Base-by-base conservation (phyloP, 2,113 vertebrate species). In the Labeo rohita region DNA sequence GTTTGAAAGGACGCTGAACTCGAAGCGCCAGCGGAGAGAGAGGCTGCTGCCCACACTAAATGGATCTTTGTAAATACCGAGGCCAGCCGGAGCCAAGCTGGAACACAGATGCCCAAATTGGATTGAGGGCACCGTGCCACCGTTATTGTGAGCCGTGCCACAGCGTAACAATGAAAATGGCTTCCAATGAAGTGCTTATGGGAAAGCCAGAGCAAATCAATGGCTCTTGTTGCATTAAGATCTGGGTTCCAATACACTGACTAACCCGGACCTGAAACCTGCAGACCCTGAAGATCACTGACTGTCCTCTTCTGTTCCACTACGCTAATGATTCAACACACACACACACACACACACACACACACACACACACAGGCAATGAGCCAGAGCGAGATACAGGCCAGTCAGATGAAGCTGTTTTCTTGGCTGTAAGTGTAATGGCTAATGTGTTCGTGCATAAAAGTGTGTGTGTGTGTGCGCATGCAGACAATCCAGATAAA, bases 81-180 rank as follows among this genome's bases (percentile, higher is more conserved):
- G 39, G 21, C 65, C 54, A 56, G 36, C 16, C 36, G 12, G 36
- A 15, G 76, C 86, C 86, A 87, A 84, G 82, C 75, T 87, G 61
- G 82, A 77, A 80, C 72, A 79, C 28, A 85, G 63, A 72, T 52
- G 77, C 49, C 39, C 47, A 49, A 86, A 87, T 66, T 84, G 68
- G 83, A 80, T 34, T 28, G 65, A 87, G 86, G 74, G 82, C 77
- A 39, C 83, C 1, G 8, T 43, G 76, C 54, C 73, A 84, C 45
- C 11, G 28, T 12, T 50, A 85, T 65, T 80, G 68, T 80, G 66
- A 61, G 65, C 12, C 13, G 65, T 65, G 66, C 68, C 83, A 74
- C 36, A 21, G 28, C 9, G 23, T 45, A 86, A 73, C 65, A 72
- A 78, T 80, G 50, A 73, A 61, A 80, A 47, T 73, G 34, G 85